A percentile compares a stretch with the other conserved stretches of the same genome.
phyloP scores from a whole-genome alignment of 2,113 vertebrate species.

The Urocynchramus pylzowi region DNA sequence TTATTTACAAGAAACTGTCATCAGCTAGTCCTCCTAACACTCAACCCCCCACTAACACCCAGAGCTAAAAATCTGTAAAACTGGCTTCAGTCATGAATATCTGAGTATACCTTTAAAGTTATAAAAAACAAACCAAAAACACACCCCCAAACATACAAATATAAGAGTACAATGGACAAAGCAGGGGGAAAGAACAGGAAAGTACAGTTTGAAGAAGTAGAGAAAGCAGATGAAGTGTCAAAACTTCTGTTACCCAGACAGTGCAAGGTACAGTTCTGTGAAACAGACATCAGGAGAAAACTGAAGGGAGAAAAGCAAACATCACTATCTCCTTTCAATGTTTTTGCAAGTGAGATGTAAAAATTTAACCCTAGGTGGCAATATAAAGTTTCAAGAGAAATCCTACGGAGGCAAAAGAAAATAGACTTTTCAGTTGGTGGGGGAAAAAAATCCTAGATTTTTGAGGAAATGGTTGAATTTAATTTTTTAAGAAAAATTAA shows the following conservation, averaged over 20 bases:
- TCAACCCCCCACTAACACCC: background rate
- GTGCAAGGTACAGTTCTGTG: background rate
- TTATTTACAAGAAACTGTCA: background rate
- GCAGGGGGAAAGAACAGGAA: background rate
- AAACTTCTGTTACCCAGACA: background rate
- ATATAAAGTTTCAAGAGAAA: background rate
- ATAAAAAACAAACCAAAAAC: background rate
- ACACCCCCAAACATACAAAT: background rate
- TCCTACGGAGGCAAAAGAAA: background rate
- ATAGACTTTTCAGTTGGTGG: background rate
- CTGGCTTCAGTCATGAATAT: background rate
- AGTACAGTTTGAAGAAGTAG: background rate
- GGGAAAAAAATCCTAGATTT: background rate
- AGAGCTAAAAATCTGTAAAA: background rate
- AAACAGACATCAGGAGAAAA: background rate
- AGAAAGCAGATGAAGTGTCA: background rate
- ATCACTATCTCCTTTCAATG: background rate
- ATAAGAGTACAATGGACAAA: background rate
- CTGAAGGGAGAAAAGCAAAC: background rate
- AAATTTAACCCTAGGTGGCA: background rate
- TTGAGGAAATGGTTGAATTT: background rate
- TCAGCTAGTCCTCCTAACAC: background rate
- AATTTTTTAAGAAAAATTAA: background rate
- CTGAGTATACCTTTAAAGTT: background rate
- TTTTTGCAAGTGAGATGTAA: background rate